Conservation (phyloP, 2,888 invertebrate species). For the Bellardia bayeri region DNA sequence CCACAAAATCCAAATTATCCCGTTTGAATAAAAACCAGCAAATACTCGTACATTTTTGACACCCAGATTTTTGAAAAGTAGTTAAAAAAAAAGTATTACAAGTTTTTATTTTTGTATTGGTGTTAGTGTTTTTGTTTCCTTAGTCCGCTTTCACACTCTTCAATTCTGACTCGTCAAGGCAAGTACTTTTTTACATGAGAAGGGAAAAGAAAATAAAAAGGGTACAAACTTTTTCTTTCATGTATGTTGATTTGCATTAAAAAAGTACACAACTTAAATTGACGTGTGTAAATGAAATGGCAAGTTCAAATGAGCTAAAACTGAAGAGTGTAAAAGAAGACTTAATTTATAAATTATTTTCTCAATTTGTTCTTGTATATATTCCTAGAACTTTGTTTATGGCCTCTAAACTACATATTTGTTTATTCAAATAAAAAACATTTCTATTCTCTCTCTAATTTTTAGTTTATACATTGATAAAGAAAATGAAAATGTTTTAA, state of each 20-base stretch:
- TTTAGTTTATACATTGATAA: not conserved
- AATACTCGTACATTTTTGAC: not conserved
- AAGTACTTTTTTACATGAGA: no score
- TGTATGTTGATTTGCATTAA: no score
- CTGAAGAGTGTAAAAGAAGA: no score
- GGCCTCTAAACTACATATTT: not conserved
- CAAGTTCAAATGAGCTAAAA: no score
- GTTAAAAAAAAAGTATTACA: not conserved
- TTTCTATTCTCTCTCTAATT: no score
- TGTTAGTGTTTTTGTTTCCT: not conserved
- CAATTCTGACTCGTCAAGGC: no score
- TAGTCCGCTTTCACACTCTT: no score
- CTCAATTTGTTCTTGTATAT: not conserved
- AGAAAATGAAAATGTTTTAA: constrained; percentile 4
- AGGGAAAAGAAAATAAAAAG: no score
- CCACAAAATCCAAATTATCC: constrained; percentile 6
- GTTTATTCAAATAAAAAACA: no score
- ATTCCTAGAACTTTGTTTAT: not conserved
- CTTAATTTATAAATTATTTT: not conserved
- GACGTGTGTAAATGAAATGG: no score
- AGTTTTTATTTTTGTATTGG: not conserved
- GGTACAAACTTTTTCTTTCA: no score
- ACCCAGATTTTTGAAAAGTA: constrained; percentile 1
- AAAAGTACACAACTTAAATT: no score
- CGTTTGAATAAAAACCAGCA: constrained; percentile 7